phyloP scores from a whole-genome alignment of 2,113 vertebrate genomes.

The Narcine bancroftii region DNA sequence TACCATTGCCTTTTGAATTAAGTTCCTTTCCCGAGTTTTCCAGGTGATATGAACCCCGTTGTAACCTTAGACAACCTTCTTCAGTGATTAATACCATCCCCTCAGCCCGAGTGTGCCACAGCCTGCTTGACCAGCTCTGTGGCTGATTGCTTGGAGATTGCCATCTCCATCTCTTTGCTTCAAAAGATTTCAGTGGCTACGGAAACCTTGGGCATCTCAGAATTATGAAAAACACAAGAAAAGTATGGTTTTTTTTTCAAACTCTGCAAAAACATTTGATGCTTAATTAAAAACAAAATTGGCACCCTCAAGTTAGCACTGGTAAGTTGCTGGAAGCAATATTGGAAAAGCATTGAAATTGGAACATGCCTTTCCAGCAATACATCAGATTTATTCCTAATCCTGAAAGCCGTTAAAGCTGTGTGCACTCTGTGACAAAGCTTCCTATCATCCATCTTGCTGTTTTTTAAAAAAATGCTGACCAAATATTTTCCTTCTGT shows the following conservation, averaged over 20 bases:
- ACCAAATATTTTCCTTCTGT: conserved; percentile 2
- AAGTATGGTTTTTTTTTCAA: not conserved
- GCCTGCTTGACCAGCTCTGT: no score
- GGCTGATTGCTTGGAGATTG: no score
- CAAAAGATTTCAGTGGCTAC: not conserved
- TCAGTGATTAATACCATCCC: no score
- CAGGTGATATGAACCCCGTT: no score
- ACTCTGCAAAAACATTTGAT: not conserved
- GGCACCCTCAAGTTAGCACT: not conserved
- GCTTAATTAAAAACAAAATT: not conserved
- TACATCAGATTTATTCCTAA: not conserved
- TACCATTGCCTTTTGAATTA: no score
- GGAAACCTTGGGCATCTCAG: not conserved
- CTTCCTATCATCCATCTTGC: not conserved
- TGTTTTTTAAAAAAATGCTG: not conserved
- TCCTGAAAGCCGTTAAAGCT: not conserved
- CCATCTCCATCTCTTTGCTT: not conserved
- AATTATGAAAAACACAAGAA: not conserved
- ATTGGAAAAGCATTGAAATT: not conserved
- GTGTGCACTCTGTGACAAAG: not conserved
- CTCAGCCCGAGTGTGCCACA: no score
- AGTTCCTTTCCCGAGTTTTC: no score
- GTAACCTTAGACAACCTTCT: no score
- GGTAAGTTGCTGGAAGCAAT: not conserved
- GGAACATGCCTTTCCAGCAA: not conserved